phyloP scores from a whole-genome alignment of 2,797 vertebrate species.

The Schizopygopsis malacanthus region DNA sequence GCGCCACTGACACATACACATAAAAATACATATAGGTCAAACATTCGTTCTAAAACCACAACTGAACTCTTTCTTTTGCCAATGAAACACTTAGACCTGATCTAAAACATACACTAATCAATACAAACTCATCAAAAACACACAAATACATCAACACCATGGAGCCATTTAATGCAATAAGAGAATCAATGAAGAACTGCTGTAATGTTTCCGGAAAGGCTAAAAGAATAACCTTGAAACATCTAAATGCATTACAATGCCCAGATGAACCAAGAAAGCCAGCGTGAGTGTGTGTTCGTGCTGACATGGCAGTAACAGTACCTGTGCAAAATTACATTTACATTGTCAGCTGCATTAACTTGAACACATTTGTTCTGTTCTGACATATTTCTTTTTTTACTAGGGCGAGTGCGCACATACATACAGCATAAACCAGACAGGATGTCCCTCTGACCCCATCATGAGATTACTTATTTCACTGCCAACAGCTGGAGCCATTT shows the following conservation, averaged over 20 bases:
- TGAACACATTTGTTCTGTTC: conserved; percentile 12
- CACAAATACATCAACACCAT: conserved; percentile 47
- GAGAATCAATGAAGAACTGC: conserved; percentile 46
- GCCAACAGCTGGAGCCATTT: conserved; percentile 40
- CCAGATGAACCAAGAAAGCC: conserved; percentile 24
- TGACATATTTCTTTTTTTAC: conserved; percentile 4
- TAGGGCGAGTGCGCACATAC: background rate
- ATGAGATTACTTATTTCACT: conserved; percentile 33
- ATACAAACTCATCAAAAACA: conserved; percentile 50
- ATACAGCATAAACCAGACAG: conserved; percentile 14
- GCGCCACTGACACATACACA: conserved; percentile 9
- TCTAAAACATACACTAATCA: conserved; percentile 40
- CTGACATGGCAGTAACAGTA: conserved; percentile 38
- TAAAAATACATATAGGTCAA: conserved; percentile 1
- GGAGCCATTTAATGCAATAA: conserved; percentile 52
- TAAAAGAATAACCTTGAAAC: conserved; percentile 48
- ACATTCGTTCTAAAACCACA: background rate
- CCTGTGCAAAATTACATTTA: conserved; percentile 46
- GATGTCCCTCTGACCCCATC: conserved; percentile 35
- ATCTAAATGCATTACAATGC: conserved; percentile 51
- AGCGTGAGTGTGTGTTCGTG: conserved; percentile 22
- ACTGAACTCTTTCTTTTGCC: background rate
- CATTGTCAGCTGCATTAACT: conserved; percentile 40
- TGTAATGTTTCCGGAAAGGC: conserved; percentile 54
- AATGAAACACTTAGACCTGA: conserved; percentile 21